These are phyloP conservation scores for Emydoidea blandingii DNA, from an alignment of 2,797 vertebrate species.

Conservation along the genomic window DNA sequence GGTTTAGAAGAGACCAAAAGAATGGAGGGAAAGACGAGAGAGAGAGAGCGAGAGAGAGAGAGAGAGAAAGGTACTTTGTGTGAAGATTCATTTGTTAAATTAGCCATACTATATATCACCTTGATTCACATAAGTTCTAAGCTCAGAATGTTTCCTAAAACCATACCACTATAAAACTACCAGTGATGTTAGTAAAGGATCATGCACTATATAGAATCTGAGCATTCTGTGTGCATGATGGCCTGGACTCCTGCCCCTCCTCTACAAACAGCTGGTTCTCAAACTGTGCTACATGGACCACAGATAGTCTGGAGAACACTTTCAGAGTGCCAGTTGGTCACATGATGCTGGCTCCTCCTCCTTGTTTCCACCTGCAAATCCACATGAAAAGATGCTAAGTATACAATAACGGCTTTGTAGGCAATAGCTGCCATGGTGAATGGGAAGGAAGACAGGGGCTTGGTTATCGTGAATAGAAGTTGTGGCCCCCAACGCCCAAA, in stretches of 20 bases:
- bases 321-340: neutral
- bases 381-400: neutral
- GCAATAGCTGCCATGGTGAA: neutral
- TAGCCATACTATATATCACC: neutral
- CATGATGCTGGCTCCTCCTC: neutral
- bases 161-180: neutral
- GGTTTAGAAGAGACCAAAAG: neutral
- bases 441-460: neutral
- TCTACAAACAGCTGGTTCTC: neutral
- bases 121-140: neutral
- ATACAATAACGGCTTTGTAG: neutral
- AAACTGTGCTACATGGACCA: too few relatives aligned
- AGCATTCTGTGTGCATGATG: neutral
- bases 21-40: neutral
- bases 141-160: neutral
- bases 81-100: neutral
- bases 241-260: neutral
- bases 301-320: neutral
- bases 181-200: neutral
- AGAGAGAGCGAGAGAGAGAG: neutral
- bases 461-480: neutral
- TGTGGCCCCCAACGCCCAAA: neutral
- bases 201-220: neutral
- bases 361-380: neutral
- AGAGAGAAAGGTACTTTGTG: neutral